phyloP scores from a whole-genome alignment of 2,113 vertebrate species.

The Talpa occidentalis region DNA sequence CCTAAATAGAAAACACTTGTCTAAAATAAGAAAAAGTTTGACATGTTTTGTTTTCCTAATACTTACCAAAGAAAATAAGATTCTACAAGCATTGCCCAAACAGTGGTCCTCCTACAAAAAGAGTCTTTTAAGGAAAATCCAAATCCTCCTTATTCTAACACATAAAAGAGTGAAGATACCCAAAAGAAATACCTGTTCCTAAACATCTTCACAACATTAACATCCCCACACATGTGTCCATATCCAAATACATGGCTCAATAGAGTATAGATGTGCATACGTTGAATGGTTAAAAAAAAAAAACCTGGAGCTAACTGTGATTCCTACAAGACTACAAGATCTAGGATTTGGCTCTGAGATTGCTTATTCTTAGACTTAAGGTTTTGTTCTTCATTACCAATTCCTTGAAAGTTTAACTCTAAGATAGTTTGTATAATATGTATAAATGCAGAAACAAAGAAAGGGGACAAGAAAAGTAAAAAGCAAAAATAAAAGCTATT shows the following conservation, averaged over 20 bases:
- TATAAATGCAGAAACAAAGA: background rate
- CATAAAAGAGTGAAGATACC: background rate
- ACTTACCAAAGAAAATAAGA: background rate
- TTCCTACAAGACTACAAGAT: background rate
- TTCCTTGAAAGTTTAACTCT: constrained; percentile 13
- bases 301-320: background rate
- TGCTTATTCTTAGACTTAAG: background rate
- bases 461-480: background rate
- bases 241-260: background rate
- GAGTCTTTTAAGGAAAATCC: background rate
- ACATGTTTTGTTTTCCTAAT: background rate
- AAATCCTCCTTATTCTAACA: background rate
- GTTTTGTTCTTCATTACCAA: background rate
- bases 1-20: constrained; percentile 33
- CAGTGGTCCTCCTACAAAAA: background rate
- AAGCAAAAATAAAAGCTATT: background rate
- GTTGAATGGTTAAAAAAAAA: background rate
- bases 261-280: background rate
- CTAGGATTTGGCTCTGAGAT: background rate
- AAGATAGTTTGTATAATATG: background rate
- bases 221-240: background rate
- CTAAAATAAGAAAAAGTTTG: background rate
- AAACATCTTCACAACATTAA: background rate
- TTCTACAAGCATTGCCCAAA: background rate
- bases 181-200: background rate